A percentile compares a stretch with the other conserved stretches of the same genome.
Conservation (phyloP, 2,888 invertebrate genomes). For the Melipona beecheii region DNA sequence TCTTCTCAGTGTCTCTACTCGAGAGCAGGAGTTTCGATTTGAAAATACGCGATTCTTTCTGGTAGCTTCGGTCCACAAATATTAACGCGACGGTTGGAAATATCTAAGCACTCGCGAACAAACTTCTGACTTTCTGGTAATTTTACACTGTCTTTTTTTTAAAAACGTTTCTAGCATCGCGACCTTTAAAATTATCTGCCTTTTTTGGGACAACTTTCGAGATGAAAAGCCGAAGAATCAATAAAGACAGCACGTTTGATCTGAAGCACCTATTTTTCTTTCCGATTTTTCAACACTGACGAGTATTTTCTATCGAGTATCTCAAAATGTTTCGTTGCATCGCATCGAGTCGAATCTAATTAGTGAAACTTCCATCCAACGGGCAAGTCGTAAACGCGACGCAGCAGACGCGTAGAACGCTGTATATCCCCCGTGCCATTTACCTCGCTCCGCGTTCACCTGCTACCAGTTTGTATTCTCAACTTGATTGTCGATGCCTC, state of each 20-base stretch:
- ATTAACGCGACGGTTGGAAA: background rate
- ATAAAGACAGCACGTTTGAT: background rate
- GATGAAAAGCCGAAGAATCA: too few species aligned
- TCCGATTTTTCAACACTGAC: background rate
- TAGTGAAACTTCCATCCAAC: constrained; percentile 15
- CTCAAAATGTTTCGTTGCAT: background rate
- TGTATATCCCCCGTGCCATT: constrained; percentile 24
- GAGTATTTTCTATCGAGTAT: background rate
- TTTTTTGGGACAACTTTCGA: too few species aligned
- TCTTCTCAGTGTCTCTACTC: too few species aligned
- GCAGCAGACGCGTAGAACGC: constrained; percentile 6
- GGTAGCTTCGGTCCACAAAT: background rate
- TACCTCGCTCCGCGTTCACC: constrained; percentile 32
- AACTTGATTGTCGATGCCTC: constrained; percentile 75
- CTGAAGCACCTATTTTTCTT: background rate
- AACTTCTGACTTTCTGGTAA: background rate
- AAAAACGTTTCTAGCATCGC: background rate
- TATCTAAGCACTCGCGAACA: background rate
- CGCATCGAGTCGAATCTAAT: constrained; percentile 28
- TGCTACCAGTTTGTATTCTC: constrained; percentile 63
- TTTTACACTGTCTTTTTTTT: background rate
- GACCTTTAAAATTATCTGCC: too few species aligned
- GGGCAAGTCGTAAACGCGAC: constrained; percentile 28
- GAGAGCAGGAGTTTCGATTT: background rate
- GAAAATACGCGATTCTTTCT: background rate